phyloP scores from a whole-genome alignment of 2,888 invertebrate genomes.

The Eupithecia pulchellata region DNA sequence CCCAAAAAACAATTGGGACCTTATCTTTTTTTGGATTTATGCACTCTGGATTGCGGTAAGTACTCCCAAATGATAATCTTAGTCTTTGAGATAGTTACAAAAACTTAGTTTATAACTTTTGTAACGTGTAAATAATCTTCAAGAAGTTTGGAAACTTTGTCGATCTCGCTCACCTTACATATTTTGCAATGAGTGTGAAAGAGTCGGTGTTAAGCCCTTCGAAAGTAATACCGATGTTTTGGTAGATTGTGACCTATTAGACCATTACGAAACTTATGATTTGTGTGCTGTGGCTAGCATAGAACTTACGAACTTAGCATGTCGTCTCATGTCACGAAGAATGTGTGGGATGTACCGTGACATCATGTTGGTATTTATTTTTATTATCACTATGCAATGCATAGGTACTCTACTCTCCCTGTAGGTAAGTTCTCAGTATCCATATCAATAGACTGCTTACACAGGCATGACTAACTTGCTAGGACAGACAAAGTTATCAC shows the following conservation, averaged over 20 bases:
- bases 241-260: constrained; percentile 67
- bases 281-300: constrained; percentile 55
- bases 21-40: constrained; percentile 81
- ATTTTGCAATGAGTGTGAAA: constrained; percentile 57
- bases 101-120: constrained; percentile 1
- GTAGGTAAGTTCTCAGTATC: background rate
- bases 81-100: constrained; percentile 64
- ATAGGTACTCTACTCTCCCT: background rate
- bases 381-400: constrained; percentile 28
- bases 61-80: constrained; percentile 37
- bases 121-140: constrained; percentile 28
- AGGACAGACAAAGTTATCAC: constrained; percentile 6
- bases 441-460: background rate
- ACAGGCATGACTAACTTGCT: background rate
- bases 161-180: constrained; percentile 59
- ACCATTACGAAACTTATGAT: constrained; percentile 72
- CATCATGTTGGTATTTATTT: constrained; percentile 59
- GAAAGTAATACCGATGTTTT: constrained; percentile 80
- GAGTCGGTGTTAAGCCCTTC: constrained; percentile 69
- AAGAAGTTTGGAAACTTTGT: constrained; percentile 72
- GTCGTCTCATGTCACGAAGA: constrained; percentile 39
- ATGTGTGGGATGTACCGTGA: constrained; percentile 56
- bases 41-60: constrained; percentile 80
- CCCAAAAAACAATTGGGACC: constrained; percentile 63
- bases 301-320: background rate